Percentiles rank a stretch among this genome's conserved stretches.
These are phyloP conservation scores for Leucoraja erinaceus DNA, from an alignment of 2,113 vertebrate genomes.

Conservation along the genomic window DNA sequence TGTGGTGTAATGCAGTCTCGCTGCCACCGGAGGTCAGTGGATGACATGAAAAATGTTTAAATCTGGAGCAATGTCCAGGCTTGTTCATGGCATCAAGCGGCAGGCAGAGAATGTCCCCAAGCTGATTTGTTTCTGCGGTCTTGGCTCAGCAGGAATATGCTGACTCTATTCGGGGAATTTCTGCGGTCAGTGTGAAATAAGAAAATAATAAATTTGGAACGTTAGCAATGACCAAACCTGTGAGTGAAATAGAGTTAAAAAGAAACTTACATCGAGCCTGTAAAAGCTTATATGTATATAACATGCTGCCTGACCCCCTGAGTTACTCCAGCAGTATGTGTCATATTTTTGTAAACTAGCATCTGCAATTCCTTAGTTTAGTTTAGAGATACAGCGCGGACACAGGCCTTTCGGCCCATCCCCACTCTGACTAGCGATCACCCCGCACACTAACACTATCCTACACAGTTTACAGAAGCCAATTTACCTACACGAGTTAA, in stretches of 20 bases:
- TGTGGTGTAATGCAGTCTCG: not conserved
- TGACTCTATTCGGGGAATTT: not conserved
- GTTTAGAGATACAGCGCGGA: too few species aligned
- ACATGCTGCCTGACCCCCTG: too few species aligned
- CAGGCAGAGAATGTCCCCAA: not conserved
- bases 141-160: not conserved
- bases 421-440: too few species aligned
- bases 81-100: not conserved
- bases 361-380: too few species aligned
- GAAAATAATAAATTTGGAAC: not conserved
- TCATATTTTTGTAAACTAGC: too few species aligned
- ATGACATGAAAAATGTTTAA: not conserved
- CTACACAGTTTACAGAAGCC: too few species aligned
- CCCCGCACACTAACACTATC: too few species aligned
- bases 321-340: too few species aligned
- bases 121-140: not conserved
- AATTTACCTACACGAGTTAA: too few species aligned
- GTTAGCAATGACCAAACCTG: not conserved
- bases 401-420: too few species aligned
- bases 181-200: not conserved
- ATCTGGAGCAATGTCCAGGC: not conserved
- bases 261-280: not conserved
- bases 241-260: not conserved
- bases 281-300: too few species aligned
- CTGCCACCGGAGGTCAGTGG: conserved; percentile 5